A percentile compares a stretch with the other conserved stretches of the same genome.
Evolutionary conservation across 2,888 invertebrate species (phyloP).

Genomic region (Villa cingulata): DNA sequence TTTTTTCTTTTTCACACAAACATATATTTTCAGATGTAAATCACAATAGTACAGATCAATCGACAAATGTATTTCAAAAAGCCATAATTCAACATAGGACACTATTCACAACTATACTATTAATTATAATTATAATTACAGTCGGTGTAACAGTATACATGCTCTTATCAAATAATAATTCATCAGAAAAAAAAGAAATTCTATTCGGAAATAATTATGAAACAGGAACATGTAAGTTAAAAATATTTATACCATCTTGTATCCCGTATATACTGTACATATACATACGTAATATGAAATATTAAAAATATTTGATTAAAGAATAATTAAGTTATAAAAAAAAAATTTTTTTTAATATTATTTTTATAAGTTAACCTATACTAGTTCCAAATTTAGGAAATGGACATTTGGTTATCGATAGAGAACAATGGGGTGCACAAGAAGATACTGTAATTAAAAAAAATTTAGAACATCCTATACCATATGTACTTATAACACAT

Average conservation of each 20-base stretch:
- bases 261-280: neutral
- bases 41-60: slow-evolving; percentile 17
- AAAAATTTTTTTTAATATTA: too few relatives aligned
- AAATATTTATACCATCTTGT: neutral
- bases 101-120: slow-evolving; percentile 22
- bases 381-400: slow-evolving; percentile 36
- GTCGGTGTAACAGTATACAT: slow-evolving; percentile 25
- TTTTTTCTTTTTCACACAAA: too few relatives aligned
- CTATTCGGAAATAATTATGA: slow-evolving; percentile 32
- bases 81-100: slow-evolving; percentile 19
- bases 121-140: slow-evolving; percentile 22
- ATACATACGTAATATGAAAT: too few relatives aligned
- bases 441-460: slow-evolving; percentile 20
- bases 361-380: neutral
- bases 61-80: slow-evolving; percentile 18
- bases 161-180: slow-evolving; percentile 19
- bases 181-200: slow-evolving; percentile 17
- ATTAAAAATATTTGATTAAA: too few relatives aligned
- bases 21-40: slow-evolving; percentile 22
- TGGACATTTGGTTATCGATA: slow-evolving; percentile 32
- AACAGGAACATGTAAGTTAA: slow-evolving; percentile 32
- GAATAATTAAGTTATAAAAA: too few relatives aligned
- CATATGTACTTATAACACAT: slow-evolving; percentile 40
- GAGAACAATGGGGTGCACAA: slow-evolving; percentile 33
- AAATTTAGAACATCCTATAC: slow-evolving; percentile 30